Conservation (phyloP, 2,888 invertebrate genomes). For the Acanthosepion pharaonis region DNA sequence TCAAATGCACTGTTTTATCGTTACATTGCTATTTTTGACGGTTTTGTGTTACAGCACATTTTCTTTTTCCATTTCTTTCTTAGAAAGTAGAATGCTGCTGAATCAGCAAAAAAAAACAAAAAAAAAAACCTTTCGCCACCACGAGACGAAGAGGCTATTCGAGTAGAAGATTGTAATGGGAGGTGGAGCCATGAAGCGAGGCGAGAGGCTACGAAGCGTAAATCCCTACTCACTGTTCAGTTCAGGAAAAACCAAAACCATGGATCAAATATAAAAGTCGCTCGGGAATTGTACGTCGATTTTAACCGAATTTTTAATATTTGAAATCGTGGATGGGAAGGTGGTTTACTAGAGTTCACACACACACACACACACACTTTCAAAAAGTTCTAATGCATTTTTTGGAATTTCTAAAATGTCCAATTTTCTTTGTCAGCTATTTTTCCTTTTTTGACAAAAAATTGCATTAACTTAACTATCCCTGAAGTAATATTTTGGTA, state of each 20-base stretch:
- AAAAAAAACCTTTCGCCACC: neutral
- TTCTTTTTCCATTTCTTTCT: neutral
- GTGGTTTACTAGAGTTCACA: no score
- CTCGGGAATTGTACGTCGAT: neutral
- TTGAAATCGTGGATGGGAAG: neutral
- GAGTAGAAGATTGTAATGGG: neutral
- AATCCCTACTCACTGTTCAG: neutral
- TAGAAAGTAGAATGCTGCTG: neutral
- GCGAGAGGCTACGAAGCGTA: neutral
- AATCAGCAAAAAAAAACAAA: neutral
- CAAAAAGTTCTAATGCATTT: neutral
- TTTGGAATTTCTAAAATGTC: neutral
- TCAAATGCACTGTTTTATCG: neutral
- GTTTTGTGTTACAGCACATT: neutral
- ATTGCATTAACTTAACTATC: no score
- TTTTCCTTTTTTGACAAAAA: no score
- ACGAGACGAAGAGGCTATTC: neutral
- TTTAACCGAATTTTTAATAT: neutral
- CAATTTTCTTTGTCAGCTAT: neutral
- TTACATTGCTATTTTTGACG: slow-evolving; percentile 1
- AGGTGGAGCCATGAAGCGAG: neutral
- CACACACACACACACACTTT: neutral
- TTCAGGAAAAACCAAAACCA: neutral
- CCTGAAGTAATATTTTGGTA: no score
- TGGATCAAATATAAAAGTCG: neutral